Percentiles rank a stretch among this genome's conserved stretches.
phyloP scores from a whole-genome alignment of 2,797 vertebrate species.

The Oceanodroma leucorhoa region DNA sequence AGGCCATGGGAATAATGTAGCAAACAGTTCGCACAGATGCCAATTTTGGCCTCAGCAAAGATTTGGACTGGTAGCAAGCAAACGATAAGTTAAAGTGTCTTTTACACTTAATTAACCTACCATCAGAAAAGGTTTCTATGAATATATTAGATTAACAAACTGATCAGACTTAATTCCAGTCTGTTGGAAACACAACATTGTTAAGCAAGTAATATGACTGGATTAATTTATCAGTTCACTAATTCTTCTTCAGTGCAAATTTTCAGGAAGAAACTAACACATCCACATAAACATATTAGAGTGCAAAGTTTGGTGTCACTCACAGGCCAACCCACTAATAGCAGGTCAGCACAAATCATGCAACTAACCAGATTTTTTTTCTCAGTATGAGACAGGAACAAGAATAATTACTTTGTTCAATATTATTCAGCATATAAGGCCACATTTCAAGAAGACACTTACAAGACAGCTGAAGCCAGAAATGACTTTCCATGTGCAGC shows the following conservation, averaged over 20 bases:
- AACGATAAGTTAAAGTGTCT: not conserved
- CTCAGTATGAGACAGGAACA: not conserved
- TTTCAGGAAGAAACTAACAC: not conserved
- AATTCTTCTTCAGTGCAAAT: not conserved
- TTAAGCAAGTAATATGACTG: not conserved
- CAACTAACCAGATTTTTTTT: not conserved
- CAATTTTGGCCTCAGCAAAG: constrained; percentile 3
- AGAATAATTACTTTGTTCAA: not conserved
- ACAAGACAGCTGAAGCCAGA: not conserved
- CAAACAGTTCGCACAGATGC: constrained; percentile 35
- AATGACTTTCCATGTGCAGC: not conserved
- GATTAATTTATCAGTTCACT: not conserved
- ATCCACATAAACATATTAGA: not conserved
- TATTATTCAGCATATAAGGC: not conserved
- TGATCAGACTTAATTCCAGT: not conserved
- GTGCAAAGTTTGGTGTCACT: not conserved
- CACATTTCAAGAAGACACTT: not conserved
- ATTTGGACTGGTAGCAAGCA: not conserved
- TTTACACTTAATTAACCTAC: not conserved
- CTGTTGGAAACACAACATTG: not conserved
- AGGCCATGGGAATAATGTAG: constrained; percentile 61
- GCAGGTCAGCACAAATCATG: not conserved
- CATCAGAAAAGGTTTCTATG: not conserved
- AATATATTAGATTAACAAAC: not conserved
- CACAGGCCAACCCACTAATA: not conserved